Evolutionary conservation across 2,113 vertebrate genomes (phyloP), one percentile per base, ranked within the genome.

Genomic region (Setophaga kirtlandii): DNA sequence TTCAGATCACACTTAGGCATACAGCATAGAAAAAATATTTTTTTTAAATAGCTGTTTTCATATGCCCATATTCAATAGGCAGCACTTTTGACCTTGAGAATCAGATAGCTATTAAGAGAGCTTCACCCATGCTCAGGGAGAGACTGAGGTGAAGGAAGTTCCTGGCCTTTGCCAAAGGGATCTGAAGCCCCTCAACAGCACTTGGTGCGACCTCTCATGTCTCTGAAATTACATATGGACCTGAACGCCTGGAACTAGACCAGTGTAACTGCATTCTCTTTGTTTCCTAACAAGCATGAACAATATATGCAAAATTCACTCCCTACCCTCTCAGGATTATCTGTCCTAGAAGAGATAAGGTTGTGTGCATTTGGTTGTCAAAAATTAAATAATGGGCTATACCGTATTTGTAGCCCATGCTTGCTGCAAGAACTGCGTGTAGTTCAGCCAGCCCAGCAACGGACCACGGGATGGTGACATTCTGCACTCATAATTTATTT

Each of bases 351-450:
- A 4, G 12, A 81, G 37, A 47, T 60, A 82, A 79, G 20, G 28
- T 30, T 55, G 33, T 25, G 6, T 17, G 52, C 21, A 55, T 59
- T 50, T 27, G 5, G 9, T 41, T 53, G 23, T 53, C n/a, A 81
- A 74, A 92, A 74, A 46, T 15, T 31, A 90, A 77, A 46, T 16
- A 76, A 69, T 11, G 21, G 52, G 19, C 27, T 55, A 42, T 12
- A 20, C 3, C 6, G 1, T n/a, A 44, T 37, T 11, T 60, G 41
- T 11, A 76, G n/a, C 12, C 56, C 1, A 1, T 41, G 24, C 5
- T 25, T 56, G 10, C 11, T 33, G 31, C 19, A 81, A 76, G 31
- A 55, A 31, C 25, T 53, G 24, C 4, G 4, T 3, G 13, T 21
- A 62, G 41, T 15, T 58, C 31, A 52, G 42, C 30, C 64, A 90